A percentile compares a stretch with the other conserved stretches of the same genome.
Evolutionary conservation across 2,888 invertebrate species (phyloP).

Genomic region (Apamea sordens): DNA sequence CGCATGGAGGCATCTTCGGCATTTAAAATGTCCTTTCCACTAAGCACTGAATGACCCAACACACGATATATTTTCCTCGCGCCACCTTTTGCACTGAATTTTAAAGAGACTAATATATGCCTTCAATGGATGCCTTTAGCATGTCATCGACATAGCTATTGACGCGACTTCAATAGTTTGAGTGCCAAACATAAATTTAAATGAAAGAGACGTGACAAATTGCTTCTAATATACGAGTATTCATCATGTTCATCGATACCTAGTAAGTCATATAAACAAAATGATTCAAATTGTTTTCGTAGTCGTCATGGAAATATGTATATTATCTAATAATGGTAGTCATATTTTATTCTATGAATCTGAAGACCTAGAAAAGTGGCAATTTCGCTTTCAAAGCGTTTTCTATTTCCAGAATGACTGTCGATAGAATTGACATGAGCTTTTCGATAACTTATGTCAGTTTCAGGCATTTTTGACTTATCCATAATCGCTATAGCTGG

Average conservation of each 20-base stretch:
- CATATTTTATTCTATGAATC: background rate
- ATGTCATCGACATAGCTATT: background rate
- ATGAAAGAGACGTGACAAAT: conserved; percentile 44
- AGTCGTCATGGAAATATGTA: background rate
- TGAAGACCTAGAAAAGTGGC: background rate
- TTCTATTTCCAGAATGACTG: background rate
- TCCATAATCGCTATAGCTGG: background rate
- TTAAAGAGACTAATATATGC: background rate
- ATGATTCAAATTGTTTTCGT: background rate
- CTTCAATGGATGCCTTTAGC: background rate
- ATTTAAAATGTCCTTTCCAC: background rate
- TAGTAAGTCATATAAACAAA: conserved; percentile 15
- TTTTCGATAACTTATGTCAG: background rate
- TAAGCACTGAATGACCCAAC: background rate
- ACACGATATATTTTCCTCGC: background rate
- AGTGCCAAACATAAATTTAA: conserved; percentile 21
- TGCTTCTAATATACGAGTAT: conserved; percentile 11
- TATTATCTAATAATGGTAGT: background rate
- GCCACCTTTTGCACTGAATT: background rate
- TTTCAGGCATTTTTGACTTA: background rate
- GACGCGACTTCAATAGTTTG: background rate
- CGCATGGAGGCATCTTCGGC: no score
- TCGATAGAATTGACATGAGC: background rate
- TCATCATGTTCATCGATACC: background rate
- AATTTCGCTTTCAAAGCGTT: background rate